phyloP scores from a whole-genome alignment of 2,888 invertebrate species.

The Sisyra nigra region DNA sequence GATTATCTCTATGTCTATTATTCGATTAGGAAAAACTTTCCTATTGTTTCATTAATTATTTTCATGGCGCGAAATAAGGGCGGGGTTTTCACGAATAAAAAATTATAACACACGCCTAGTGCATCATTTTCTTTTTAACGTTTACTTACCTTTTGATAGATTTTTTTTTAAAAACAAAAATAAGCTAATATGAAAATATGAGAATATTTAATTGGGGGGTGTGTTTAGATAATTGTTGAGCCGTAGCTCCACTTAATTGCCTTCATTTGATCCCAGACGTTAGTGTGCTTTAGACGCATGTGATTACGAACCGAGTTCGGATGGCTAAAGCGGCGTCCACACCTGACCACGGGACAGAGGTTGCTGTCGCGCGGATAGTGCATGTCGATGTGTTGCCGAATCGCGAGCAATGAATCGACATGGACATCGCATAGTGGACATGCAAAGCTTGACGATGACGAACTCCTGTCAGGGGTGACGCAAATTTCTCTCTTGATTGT shows the following conservation, averaged over 20 bases:
- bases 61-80: slow-evolving; percentile 2
- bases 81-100: not conserved
- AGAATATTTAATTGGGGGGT: too few relatives aligned
- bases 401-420: slow-evolving; percentile 45
- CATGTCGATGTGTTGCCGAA: slow-evolving; percentile 60
- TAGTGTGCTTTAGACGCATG: slow-evolving; percentile 68
- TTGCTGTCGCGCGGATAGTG: slow-evolving; percentile 77
- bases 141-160: too few relatives aligned
- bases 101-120: too few relatives aligned
- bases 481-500: slow-evolving; percentile 14
- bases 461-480: slow-evolving; percentile 25
- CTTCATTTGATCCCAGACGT: slow-evolving; percentile 74
- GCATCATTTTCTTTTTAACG: too few relatives aligned
- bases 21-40: too few relatives aligned
- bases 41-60: not conserved
- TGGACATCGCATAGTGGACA: slow-evolving; percentile 61
- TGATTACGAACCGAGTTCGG: slow-evolving; percentile 79
- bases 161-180: too few relatives aligned
- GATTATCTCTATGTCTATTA: too few relatives aligned
- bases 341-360: slow-evolving; percentile 59
- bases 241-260: slow-evolving; percentile 48
- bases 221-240: slow-evolving; percentile 1
- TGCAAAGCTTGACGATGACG: slow-evolving; percentile 22
- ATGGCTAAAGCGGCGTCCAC: slow-evolving; percentile 61
- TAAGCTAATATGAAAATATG: too few relatives aligned